Evolutionary conservation across 2,888 invertebrate species (phyloP), one percentile per base, ranked within the genome.

Genomic region (Sinhomidia bicolor): DNA sequence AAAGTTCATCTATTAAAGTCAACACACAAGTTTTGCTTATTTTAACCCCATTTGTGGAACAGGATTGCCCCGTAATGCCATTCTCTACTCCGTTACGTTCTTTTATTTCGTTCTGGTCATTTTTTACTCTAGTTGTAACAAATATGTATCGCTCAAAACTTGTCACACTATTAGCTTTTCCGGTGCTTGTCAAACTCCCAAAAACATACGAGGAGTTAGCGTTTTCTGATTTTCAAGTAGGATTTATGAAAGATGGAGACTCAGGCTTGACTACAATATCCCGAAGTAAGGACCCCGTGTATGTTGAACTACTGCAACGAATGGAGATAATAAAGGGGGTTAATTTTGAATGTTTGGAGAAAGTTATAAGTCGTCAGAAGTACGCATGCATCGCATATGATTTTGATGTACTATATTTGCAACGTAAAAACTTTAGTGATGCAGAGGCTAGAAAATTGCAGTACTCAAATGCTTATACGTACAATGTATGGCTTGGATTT

Each of bases 231-330:
- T 57, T 47, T 7, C 14, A 88, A 65, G 79, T 90, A 26, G 90
- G 89, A 0, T 90, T 90, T 71, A 90, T 90, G 86, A 90, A 90
- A 41, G 79, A 90, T 41, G 90, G 90, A 1, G 90, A 90, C n/a
- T 78, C 86, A 6, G 88, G 89, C 0, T 89, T 76, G 5, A 89
- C 83, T 47, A 89, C 90, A 1, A 47, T 90, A 14, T 41, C n/a
- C 7, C 68, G 60, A 12, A 85, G 88, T 36, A 89, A 80, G 12
- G 90, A 90, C 29, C 86, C 89, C 0, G 90, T 90, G 0, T 90
- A 90, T 23, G 83, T 86, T 1, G 86, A 76, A 12, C 44, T 90
- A 10, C 17, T 89, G 1, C 78, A 32, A 3, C 62, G 86, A 62
- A 90, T 90, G 90, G 86, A 89, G n/a, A 60, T 90, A 1, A 29